Evolutionary conservation across 2,797 vertebrate genomes (phyloP), one percentile per base, ranked within the genome.

Genomic region (Clangula hyemalis): DNA sequence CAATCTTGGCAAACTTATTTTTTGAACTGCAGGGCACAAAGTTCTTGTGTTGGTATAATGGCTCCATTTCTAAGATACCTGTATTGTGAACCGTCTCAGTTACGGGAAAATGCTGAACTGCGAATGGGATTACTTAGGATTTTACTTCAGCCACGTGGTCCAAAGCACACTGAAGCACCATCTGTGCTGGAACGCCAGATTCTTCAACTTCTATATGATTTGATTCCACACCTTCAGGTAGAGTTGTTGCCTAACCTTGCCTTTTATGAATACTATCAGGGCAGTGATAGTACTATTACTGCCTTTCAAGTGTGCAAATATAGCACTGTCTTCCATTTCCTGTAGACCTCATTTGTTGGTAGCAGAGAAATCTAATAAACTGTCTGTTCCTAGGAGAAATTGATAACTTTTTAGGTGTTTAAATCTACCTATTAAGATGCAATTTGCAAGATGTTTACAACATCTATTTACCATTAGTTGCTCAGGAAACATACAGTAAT

Each of bases 181-280:
- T 96, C 97, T 0, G 0, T 60, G 0, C 92, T 98, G 88, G 97
- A 98, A 39, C 91, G 97, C 60, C 92, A 97, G 51, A 97, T 99
- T 81, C 97, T 99, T 92, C 97, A 86, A 7, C 97, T 98, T 90
- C 98, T 99, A 27, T 98, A 97, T 94, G 97, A 98, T 85, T 97
- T 99, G 89, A 89, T 99, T 89, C 98, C 99, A 32, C 97, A 98
- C 89, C 98, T 99, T 96, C 98, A 99, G 98, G 99, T 99, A 96
- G 82, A 7, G 20, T 85, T 92, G n/a, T 78, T 87, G 53, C 32
- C 21, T 69, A 20, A 53, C n/a, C 5, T 3, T 41, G 21, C 15
- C 13, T 85, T 91, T 87, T 83, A 32, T 21, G 43, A 34, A 39
- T 32, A 2, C 15, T 79, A 4, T 58, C 8, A 75, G 51, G 80